Evolutionary conservation across 2,797 vertebrate species (phyloP), one percentile per base, ranked within the genome.

Genomic region (Rhinichthys osculus): DNA sequence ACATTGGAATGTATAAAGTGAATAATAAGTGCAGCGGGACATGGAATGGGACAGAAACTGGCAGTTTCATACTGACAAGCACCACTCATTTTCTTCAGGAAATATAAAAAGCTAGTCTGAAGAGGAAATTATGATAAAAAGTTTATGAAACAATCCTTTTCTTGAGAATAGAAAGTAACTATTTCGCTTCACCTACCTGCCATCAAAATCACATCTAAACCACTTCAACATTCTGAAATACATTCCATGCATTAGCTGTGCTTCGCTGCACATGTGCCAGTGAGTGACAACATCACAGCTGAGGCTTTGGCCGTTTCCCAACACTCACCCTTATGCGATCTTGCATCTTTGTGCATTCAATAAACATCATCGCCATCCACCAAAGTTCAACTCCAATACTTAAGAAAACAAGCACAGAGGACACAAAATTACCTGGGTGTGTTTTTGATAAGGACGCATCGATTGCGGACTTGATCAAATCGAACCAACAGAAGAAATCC

Each of bases 271-370:
- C 40, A 38, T 44, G 21, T 33, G 30, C 70, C 17, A 23, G 19
- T n/a, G 81, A 73, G 19, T n/a, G 81, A 82, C 69, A 47, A 13
- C 50, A 72, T 27, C 81, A 73, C 81, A 73, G 70, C 81, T n/a
- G 70, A 62, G 42, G 5, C 30, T n/a, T 14, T 23, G 40, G 23
- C 40, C 0, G 4, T 17, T 77, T 78, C 76, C 62, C 54, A 27
- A 42, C 35, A 78, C 17, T 7, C 7, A 3, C 7, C 35, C 74
- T n/a, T 57, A 57, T 14, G 21, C 33, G 3, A 38, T 77, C 33
- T n/a, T 38, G 47, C 19, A n/a, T 76, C 47, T 33, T 54, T 23
- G 19, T 40, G 35, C 16, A 17, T 23, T 40, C 13, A 77, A 14
- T 35, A 13, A 40, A 14, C 7, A 7, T 23, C 74, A 40, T 9